These are phyloP conservation scores for Liopterus haemorrhoidalis DNA, from an alignment of 2,888 invertebrate genomes.

Conservation along the genomic window DNA sequence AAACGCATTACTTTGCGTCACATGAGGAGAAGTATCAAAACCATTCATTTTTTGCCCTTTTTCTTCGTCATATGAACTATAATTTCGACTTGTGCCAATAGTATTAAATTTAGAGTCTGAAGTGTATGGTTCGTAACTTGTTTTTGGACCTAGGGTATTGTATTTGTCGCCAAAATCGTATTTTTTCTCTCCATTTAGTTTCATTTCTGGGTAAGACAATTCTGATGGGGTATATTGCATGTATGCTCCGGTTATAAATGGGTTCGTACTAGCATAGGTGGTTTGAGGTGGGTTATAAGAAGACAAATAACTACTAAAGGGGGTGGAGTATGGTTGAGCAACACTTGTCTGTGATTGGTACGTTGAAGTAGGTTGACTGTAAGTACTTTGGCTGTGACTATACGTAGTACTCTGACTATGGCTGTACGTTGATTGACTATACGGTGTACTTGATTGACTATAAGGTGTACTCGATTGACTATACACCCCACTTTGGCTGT, in stretches of 20 bases:
- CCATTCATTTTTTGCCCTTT: conserved; percentile 31
- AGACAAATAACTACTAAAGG: conserved; percentile 38
- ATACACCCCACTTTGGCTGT: too few species aligned
- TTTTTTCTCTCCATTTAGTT: conserved; percentile 19
- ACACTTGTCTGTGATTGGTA: too few species aligned
- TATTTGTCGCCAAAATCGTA: conserved; percentile 31
- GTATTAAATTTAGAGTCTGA: conserved; percentile 40
- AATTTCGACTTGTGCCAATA: conserved; percentile 40
- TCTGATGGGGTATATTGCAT: conserved; percentile 40
- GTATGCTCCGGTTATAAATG: conserved; percentile 51
- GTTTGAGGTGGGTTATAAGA: conserved; percentile 39
- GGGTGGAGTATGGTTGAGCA: too few species aligned
- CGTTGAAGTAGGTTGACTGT: too few species aligned
- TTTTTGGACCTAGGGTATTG: conserved; percentile 36
- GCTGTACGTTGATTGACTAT: too few species aligned
- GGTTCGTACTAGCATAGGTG: conserved; percentile 53
- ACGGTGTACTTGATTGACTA: too few species aligned
- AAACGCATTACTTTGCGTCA: conserved; percentile 35
- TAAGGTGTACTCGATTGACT: too few species aligned
- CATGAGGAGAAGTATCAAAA: conserved; percentile 38
- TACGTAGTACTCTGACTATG: too few species aligned
- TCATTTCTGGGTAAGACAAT: conserved; percentile 15
- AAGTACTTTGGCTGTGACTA: too few species aligned
- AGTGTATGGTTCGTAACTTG: conserved; percentile 8
- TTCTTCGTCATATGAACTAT: conserved; percentile 37